phyloP scores from a whole-genome alignment of 2,888 invertebrate genomes.

The Arrhopalites spinosus region DNA sequence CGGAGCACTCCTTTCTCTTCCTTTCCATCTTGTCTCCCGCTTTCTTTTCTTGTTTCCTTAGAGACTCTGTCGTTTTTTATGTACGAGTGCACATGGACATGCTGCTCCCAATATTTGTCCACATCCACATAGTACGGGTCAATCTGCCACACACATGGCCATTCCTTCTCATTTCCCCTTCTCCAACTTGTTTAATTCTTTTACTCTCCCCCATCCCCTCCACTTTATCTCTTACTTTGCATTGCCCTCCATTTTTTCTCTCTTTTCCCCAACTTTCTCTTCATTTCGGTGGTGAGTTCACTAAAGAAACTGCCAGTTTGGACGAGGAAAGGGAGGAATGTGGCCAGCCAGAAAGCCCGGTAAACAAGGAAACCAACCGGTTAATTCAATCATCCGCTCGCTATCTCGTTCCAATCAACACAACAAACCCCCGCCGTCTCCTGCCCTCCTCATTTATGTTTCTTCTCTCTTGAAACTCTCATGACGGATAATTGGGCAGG shows the following conservation, averaged over 20 bases:
- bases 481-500: too few relatives aligned
- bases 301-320: neutral
- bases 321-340: neutral
- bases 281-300: neutral
- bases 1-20: neutral
- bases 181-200: neutral
- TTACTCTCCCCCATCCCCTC: too few relatives aligned
- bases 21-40: neutral
- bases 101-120: too few relatives aligned
- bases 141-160: too few relatives aligned
- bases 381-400: slow-evolving; percentile 7
- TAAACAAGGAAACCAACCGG: neutral
- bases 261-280: neutral
- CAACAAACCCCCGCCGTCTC: too few relatives aligned
- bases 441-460: neutral
- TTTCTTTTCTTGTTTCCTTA: neutral
- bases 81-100: too few relatives aligned
- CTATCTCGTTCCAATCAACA: neutral
- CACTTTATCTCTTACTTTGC: neutral
- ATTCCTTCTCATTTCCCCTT: neutral
- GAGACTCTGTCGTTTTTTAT: too few relatives aligned
- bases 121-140: too few relatives aligned
- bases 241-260: neutral
- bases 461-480: too few relatives aligned
- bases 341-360: neutral